These are phyloP conservation scores for Malurus alboscapulatus DNA, from an alignment of 2,113 vertebrate genomes.

Conservation along the genomic window DNA sequence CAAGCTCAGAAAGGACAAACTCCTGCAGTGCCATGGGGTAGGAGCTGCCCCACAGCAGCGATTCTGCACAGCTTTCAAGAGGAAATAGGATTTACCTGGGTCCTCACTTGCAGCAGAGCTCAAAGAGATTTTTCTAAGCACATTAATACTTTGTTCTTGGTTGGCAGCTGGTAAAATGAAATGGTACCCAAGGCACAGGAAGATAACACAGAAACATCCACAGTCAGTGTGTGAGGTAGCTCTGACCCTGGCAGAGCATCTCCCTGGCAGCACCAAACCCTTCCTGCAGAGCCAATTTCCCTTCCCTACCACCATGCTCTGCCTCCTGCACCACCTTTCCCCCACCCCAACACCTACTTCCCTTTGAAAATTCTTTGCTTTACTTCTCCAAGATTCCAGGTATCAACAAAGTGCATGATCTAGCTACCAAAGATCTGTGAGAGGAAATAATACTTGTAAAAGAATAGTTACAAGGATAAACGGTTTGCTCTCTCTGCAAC, in stretches of 20 bases:
- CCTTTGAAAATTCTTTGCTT: neutral
- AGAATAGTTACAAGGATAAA: neutral
- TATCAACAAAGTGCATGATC: neutral
- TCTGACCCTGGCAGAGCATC: neutral
- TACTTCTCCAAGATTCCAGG: neutral
- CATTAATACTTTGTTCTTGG: neutral
- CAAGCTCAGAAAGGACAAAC: neutral
- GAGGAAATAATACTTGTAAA: neutral
- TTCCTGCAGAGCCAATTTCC: neutral
- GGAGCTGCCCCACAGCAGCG: neutral
- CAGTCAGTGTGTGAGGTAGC: neutral
- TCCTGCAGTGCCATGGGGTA: accelerated
- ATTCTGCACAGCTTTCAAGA: accelerated
- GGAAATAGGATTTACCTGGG: neutral
- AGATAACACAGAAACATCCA: neutral
- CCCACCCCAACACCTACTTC: neutral
- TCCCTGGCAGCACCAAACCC: neutral
- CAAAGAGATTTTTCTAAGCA: neutral
- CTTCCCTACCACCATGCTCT: neutral
- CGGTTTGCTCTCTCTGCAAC: neutral
- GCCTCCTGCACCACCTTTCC: neutral
- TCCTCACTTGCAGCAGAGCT: neutral
- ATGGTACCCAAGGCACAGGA: neutral
- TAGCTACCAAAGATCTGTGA: neutral
- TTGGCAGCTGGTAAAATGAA: neutral